Evolutionary conservation across 2,888 invertebrate genomes (phyloP), one percentile per base, ranked within the genome.

Genomic region (Eubasilissa splendida): DNA sequence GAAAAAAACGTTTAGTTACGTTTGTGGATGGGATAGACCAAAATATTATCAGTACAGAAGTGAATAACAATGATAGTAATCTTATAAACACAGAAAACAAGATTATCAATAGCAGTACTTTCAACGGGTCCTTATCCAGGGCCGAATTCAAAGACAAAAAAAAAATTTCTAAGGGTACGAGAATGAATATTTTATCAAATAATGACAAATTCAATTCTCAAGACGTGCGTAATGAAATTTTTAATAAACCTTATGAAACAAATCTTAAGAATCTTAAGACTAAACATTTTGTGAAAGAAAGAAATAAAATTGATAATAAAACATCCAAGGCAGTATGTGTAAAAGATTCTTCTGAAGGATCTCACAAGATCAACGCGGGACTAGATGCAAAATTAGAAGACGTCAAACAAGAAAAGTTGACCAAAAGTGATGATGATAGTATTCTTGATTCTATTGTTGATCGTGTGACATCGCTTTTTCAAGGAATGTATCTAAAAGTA

Each of bases 391-490:
- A 58, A 65, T 12, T 70, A 12, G 42, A 68, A 56, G 60, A 76
- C 52, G 74, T 59, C 4, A 42, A 71, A 31, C 4, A 42, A 9
- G 80, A 76, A 73, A 68, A 79, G n/a, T 14, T 80, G 11, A 77
- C 75, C 3, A 70, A 79, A 31, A 74, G 78, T 74, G 52, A 74
- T 50, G 76, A 82, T 31, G 63, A 78, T n/a, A 77, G 65, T 12
- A 52, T 70, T 54, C 60, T 80, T 50, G 77, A 77, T 31, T 9
- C 60, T 12, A 52, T 80, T n/a, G 31, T 80, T 14, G 59, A 63
- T 33, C 58, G 53, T 53, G 66, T 80, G 2, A 11, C 73, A 42
- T 63, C 56, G 11, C 65, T 80, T 68, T 79, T 76, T n/a, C 54
- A 70, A 77, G 77, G 56, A 31, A 56, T 68, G 3, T 77, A n/a